A percentile compares a stretch with the other conserved stretches of the same genome.
Evolutionary conservation across 2,797 vertebrate species (phyloP).

Genomic region (Catostomus latipinnis): DNA sequence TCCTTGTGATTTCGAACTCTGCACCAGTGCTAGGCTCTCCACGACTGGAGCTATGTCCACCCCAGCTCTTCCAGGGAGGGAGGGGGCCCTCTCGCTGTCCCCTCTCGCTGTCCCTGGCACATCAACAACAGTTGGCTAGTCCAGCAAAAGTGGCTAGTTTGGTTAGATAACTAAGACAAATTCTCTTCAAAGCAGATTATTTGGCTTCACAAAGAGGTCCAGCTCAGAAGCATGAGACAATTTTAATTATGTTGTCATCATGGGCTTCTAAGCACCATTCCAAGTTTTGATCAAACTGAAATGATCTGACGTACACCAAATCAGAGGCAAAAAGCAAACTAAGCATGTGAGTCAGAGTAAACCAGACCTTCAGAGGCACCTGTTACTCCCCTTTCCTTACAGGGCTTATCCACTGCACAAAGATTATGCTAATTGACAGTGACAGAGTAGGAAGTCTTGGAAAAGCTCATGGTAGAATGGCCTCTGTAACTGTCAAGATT

Average conservation of each 20-base stretch:
- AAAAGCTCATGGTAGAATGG: conserved; percentile 32
- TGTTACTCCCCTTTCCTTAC: conserved; percentile 77
- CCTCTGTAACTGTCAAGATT: conserved; percentile 26
- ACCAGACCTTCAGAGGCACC: conserved; percentile 61
- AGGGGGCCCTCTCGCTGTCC: conserved; percentile 51
- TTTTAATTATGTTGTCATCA: conserved; percentile 9
- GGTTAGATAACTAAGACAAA: conserved; percentile 60
- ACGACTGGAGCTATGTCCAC: conserved; percentile 23
- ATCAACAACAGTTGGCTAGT: conserved; percentile 46
- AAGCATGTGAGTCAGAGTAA: neutral
- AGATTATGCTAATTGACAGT: conserved; percentile 85
- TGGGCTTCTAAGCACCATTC: neutral
- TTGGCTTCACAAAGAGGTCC: neutral
- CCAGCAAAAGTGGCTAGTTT: conserved; percentile 52
- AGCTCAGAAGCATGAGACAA: neutral
- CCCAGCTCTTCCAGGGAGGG: conserved; percentile 47
- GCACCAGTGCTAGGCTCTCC: conserved; percentile 14
- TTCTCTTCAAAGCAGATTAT: conserved; percentile 18
- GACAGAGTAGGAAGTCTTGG: conserved; percentile 73
- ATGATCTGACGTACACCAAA: neutral
- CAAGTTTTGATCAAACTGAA: conserved; percentile 4
- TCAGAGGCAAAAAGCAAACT: neutral
- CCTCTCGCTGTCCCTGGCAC: conserved; percentile 61
- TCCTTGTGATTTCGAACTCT: conserved; percentile 42
- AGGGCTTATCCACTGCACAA: conserved; percentile 74